Percentiles rank a stretch among this genome's conserved stretches.
These are phyloP conservation scores for Urechis unicinctus DNA, from an alignment of 2,888 invertebrate genomes.

Conservation along the genomic window DNA sequence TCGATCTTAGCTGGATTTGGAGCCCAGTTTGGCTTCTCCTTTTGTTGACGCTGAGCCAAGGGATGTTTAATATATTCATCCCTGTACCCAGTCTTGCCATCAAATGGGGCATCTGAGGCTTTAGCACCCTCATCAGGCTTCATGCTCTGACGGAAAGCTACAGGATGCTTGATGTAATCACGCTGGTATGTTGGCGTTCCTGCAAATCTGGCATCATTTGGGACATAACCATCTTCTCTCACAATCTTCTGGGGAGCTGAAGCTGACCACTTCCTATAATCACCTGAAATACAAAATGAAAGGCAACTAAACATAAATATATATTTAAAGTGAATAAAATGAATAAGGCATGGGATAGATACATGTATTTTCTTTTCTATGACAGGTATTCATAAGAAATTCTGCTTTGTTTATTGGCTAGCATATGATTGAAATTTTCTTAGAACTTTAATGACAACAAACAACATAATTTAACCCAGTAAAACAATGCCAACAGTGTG, in stretches of 20 bases:
- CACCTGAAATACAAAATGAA: slow-evolving; percentile 11
- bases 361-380: not conserved
- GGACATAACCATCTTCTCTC: slow-evolving; percentile 31
- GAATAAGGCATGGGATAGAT: not conserved
- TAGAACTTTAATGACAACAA: too few relatives aligned
- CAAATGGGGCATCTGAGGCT: slow-evolving; percentile 43
- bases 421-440: too few relatives aligned
- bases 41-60: slow-evolving; percentile 23
- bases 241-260: slow-evolving; percentile 25
- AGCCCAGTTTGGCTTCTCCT: slow-evolving; percentile 31
- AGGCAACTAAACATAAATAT: not conserved
- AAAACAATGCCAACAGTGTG: too few relatives aligned
- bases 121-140: slow-evolving; percentile 41
- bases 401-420: too few relatives aligned
- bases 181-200: slow-evolving; percentile 37
- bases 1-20: slow-evolving; percentile 39
- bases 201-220: slow-evolving; percentile 37
- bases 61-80: too few relatives aligned
- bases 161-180: slow-evolving; percentile 29
- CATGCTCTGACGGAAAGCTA: slow-evolving; percentile 29
- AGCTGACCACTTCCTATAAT: slow-evolving; percentile 25
- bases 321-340: not conserved
- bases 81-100: slow-evolving; percentile 41
- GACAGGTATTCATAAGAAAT: too few relatives aligned
- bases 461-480: too few relatives aligned